A percentile compares a stretch with the other conserved stretches of the same genome.
Conservation (phyloP, 2,113 vertebrate genomes). For the Balaeniceps rex region DNA sequence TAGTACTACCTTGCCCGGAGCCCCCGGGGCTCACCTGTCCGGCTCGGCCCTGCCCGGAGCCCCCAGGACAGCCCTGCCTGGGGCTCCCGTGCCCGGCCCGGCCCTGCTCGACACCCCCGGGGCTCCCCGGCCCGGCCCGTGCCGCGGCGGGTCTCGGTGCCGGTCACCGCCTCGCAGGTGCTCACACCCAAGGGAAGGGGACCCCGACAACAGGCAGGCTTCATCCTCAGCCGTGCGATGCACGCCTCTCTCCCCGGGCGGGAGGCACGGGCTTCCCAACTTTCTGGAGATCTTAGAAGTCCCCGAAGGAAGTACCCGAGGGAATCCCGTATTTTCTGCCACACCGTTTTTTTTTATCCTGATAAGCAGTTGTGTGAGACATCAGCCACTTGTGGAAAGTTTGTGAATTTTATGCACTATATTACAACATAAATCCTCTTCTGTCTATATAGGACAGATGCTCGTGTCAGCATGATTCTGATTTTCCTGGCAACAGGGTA, state of each 20-base stretch:
- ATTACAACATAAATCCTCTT: background rate
- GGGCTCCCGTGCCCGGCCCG: background rate
- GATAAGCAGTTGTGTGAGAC: background rate
- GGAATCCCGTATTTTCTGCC: background rate
- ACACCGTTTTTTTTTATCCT: background rate
- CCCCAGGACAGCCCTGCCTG: too few species aligned
- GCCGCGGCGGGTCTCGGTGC: background rate
- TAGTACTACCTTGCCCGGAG: too few species aligned
- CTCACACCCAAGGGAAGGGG: background rate
- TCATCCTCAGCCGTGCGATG: background rate
- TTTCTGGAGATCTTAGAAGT: background rate
- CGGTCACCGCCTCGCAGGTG: background rate
- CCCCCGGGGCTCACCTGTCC: background rate
- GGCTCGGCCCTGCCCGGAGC: too few species aligned
- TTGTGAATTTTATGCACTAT: background rate
- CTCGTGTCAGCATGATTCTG: background rate
- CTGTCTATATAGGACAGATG: background rate
- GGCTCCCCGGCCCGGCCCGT: background rate
- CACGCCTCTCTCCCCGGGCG: too few species aligned
- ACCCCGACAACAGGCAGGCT: background rate
- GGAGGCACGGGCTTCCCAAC: background rate
- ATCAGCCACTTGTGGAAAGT: background rate
- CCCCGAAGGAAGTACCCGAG: background rate
- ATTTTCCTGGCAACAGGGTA: background rate
- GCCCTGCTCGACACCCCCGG: too few species aligned